Conservation (phyloP, 2,797 vertebrate species). For the Anomalospiza imberbis region DNA sequence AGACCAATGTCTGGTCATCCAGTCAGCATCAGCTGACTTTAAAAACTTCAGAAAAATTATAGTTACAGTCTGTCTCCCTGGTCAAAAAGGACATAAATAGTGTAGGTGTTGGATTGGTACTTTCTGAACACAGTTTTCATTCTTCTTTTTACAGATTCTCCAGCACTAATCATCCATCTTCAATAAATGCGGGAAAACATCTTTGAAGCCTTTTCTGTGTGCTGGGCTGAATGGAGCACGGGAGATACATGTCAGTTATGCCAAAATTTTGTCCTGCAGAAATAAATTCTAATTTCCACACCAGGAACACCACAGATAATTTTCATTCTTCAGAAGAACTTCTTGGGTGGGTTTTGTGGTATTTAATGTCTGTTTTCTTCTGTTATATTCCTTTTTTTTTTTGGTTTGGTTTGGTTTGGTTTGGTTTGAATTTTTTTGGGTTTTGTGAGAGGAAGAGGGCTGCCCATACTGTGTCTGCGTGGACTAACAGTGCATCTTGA, state of each 20-base stretch:
- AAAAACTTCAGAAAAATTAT: neutral
- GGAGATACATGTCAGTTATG: neutral
- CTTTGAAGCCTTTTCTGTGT: neutral
- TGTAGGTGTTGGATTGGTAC: neutral
- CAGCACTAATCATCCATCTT: neutral
- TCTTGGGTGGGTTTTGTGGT: neutral
- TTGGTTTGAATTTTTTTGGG: neutral
- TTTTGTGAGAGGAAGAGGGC: neutral
- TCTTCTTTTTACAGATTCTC: neutral
- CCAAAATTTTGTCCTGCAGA: neutral
- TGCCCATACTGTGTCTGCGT: neutral
- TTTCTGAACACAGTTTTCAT: neutral
- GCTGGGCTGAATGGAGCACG: neutral
- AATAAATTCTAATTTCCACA: neutral
- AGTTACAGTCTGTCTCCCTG: neutral
- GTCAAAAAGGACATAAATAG: neutral
- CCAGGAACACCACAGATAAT: neutral
- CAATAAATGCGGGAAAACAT: neutral
- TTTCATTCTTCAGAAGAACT: neutral
- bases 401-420: rapidly evolving
- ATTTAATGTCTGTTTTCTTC: too few species aligned
- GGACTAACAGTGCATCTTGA: neutral
- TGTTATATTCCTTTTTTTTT: too few species aligned
- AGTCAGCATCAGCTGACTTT: neutral
- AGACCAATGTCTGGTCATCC: neutral